Base-by-base conservation (phyloP, 2,113 vertebrate species). In the Odontophorus gujanensis region DNA sequence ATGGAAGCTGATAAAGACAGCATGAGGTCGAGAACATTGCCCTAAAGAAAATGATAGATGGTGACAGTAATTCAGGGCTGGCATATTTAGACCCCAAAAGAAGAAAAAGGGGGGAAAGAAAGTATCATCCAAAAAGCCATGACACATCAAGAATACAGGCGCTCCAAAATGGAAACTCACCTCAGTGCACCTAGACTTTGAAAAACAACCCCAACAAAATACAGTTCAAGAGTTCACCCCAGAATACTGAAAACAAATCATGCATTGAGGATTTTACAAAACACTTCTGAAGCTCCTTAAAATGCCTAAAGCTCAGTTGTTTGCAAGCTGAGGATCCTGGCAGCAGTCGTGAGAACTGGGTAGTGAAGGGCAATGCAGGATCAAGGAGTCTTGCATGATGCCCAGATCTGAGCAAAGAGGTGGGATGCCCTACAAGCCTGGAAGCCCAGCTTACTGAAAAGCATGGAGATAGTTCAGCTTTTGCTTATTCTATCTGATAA, bases 101-200 rank as follows among this genome's bases (percentile, higher is more conserved):
- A 20, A 3, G 4, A n/a, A n/a, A n/a, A 43, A 45, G 4, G 15
- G 22, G 11, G 40, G 19, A 42, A 12, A 32, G 14, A 57, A 42
- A 50, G 38, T 15, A n/a, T 93, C 62, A 53, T 79, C 59, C 42
- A 69, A 61, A 80, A 2, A 93, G 20, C 34, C 34, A 71, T 1
- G 1, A 77, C 1, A 7, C 53, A 84, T 80, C 67, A 93, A 87
- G 57, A 22, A 69, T 86, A 85, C 45, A 76, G 76, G 26, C 76
- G 75, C 69, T 95, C 86, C 67, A 74, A 96, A 94, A 90, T 73
- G 43, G 86, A 95, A 95, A 81, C 73, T 85, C 90, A 92, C 80
- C 73, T 89, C 87, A 87, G 89, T 42, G 0, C 92, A 73, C 71
- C 88, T 88, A 94, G 68, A 84, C 51, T 86, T 84, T 75, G 91